Conservation (phyloP, 2,113 vertebrate species). For the Lontra canadensis region DNA sequence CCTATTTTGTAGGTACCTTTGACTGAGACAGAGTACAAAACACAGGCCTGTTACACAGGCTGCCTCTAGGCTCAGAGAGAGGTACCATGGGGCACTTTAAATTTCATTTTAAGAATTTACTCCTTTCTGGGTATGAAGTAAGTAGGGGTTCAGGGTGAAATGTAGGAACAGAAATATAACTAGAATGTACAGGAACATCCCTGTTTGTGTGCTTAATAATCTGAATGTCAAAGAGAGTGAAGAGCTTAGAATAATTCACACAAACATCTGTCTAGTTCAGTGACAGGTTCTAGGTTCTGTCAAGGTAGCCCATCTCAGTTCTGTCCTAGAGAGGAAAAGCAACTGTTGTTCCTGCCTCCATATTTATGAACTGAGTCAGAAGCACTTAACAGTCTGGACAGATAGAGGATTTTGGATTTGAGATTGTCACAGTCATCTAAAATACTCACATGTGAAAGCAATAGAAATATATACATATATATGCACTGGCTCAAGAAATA, state of each 20-base stretch:
- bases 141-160: neutral
- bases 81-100: neutral
- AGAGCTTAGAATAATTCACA: neutral
- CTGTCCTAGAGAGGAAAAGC: neutral
- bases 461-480: neutral
- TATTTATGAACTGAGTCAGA: neutral
- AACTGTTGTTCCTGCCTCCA: neutral
- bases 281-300: neutral
- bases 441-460: neutral
- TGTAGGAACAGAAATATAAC: neutral
- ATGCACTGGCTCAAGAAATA: neutral
- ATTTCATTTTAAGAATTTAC: neutral
- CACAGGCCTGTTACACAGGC: neutral
- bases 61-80: neutral
- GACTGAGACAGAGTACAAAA: neutral
- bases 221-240: neutral
- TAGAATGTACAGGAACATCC: neutral
- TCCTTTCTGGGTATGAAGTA: neutral
- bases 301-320: neutral
- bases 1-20: neutral
- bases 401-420: neutral
- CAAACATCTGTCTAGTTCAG: neutral
- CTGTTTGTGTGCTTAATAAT: neutral
- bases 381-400: neutral
- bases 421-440: neutral